phyloP scores from a whole-genome alignment of 2,113 vertebrate genomes.

The Arizona elegans region DNA sequence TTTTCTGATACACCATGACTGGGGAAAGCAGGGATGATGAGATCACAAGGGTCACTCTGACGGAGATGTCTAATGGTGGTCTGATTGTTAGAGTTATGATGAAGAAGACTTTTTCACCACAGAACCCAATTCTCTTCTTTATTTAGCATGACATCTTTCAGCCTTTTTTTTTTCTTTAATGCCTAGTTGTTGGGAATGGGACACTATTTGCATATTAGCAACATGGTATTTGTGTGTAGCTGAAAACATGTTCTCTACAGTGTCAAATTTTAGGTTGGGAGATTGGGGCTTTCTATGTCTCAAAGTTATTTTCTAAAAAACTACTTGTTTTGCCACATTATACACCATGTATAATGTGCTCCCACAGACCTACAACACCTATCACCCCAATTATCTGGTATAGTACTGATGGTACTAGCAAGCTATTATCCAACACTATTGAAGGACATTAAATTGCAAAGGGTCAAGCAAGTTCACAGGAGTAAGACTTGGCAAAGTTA shows the following conservation, averaged over 20 bases:
- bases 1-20: not conserved
- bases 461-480: not conserved
- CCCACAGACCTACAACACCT: not conserved
- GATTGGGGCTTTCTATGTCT: not conserved
- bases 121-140: not conserved
- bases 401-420: not conserved
- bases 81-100: not conserved
- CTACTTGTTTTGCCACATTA: not conserved
- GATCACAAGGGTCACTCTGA: not conserved
- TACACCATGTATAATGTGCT: not conserved
- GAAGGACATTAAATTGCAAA: not conserved
- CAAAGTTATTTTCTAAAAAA: not conserved
- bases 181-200: not conserved
- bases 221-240: not conserved
- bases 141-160: not conserved
- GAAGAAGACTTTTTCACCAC: not conserved
- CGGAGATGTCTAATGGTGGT: not conserved
- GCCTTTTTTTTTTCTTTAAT: not conserved
- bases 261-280: too few relatives aligned
- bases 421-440: not conserved
- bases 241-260: not conserved
- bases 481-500: not conserved
- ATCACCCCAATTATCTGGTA: not conserved
- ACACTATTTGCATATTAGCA: not conserved
- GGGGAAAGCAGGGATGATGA: not conserved